phyloP scores from a whole-genome alignment of 1,140 invertebrate species.

The Bombus breviceps region DNA sequence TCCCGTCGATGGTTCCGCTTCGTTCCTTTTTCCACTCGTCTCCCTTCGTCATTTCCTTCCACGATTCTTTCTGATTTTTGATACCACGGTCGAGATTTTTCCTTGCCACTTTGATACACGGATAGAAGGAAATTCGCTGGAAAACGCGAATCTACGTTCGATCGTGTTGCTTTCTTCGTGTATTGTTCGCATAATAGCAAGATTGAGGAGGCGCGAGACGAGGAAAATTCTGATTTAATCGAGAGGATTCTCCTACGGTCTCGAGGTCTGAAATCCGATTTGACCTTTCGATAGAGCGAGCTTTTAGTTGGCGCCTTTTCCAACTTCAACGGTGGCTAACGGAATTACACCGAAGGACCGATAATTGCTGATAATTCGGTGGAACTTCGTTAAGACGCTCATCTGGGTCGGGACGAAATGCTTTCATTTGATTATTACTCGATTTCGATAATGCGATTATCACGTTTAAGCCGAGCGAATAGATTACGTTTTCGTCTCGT shows the following conservation, averaged over 20 bases:
- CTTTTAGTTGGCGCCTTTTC: slow-evolving; percentile 81
- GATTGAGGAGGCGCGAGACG: neutral
- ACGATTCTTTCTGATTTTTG: neutral
- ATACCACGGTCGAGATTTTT: neutral
- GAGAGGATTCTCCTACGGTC: slow-evolving; percentile 20
- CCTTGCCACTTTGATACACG: no score
- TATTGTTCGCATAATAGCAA: neutral
- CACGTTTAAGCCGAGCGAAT: slow-evolving; percentile 60
- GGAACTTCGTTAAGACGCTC: slow-evolving; percentile 83
- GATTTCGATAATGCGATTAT: slow-evolving; percentile 80
- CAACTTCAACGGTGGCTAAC: slow-evolving; percentile 78
- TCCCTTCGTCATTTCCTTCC: neutral
- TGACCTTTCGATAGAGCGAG: slow-evolving; percentile 74
- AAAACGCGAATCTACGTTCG: neutral
- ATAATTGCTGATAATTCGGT: slow-evolving; percentile 83
- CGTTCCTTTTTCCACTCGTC: neutral
- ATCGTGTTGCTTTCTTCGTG: neutral
- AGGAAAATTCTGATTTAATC: slow-evolving; percentile 42
- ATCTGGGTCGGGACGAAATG: slow-evolving; percentile 80
- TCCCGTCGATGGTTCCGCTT: neutral
- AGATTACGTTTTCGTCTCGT: slow-evolving; percentile 62
- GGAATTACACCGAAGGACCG: slow-evolving; percentile 81
- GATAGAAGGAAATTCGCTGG: no score
- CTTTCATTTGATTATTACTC: slow-evolving; percentile 82
- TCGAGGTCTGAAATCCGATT: slow-evolving; percentile 57